phyloP scores from a whole-genome alignment of 2,888 invertebrate genomes.

The Troides oblongomaculatus region DNA sequence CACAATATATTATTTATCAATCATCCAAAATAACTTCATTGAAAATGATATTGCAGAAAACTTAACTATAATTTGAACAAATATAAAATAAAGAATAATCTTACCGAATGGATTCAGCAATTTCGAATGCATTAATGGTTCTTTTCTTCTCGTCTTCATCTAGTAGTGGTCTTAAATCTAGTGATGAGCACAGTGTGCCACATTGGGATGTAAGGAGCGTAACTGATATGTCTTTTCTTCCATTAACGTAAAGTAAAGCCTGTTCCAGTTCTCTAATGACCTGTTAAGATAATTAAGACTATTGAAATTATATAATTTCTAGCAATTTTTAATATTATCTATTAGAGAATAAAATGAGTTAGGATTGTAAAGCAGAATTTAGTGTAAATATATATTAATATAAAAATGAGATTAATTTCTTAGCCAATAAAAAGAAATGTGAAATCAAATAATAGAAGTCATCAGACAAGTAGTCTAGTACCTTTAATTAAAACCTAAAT shows the following conservation, averaged over 20 bases:
- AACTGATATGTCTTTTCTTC: slow-evolving; percentile 72
- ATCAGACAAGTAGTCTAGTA: too few relatives aligned
- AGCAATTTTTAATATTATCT: not conserved
- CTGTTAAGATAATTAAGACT: slow-evolving; percentile 62
- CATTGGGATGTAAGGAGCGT: slow-evolving; percentile 89
- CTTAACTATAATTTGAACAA: not conserved
- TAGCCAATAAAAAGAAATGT: too few relatives aligned
- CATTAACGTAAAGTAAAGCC: slow-evolving; percentile 77
- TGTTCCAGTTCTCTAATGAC: slow-evolving; percentile 88
- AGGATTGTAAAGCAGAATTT: not conserved
- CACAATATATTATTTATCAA: slow-evolving; percentile 2
- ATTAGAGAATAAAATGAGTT: not conserved
- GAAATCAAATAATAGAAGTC: too few relatives aligned
- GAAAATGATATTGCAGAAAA: too few relatives aligned
- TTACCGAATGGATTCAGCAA: slow-evolving; percentile 88
- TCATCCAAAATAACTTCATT: slow-evolving; percentile 16
- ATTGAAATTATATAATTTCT: slow-evolving; percentile 2
- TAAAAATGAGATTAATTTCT: too few relatives aligned
- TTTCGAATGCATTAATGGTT: slow-evolving; percentile 82
- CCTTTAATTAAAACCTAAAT: too few relatives aligned
- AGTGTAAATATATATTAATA: too few relatives aligned
- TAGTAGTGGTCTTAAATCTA: slow-evolving; percentile 87
- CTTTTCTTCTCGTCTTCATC: slow-evolving; percentile 81
- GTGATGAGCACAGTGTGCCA: slow-evolving; percentile 88
- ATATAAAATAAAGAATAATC: slow-evolving; percentile 33